Percentiles rank a stretch among this genome's conserved stretches.
phyloP scores from a whole-genome alignment of 1,140 invertebrate species.

The Meloidogyne exigua region DNA sequence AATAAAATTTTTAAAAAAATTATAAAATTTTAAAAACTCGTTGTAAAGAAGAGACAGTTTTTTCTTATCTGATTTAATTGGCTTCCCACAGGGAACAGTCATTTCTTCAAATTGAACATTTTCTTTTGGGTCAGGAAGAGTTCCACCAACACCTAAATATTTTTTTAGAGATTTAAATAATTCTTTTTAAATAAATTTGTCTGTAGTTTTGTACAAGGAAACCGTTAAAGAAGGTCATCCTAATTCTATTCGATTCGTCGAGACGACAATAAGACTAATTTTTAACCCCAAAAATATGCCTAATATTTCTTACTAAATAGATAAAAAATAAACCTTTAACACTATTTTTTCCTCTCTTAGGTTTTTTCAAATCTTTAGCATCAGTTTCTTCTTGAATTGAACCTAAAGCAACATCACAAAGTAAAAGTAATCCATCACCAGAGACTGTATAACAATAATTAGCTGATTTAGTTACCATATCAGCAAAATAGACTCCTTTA shows the following conservation, averaged over 20 bases:
- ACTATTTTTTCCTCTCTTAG: constrained; percentile 41
- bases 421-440: constrained; percentile 74
- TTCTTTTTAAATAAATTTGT: too few relatives aligned
- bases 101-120: constrained; percentile 35
- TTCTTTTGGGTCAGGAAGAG: constrained; percentile 40
- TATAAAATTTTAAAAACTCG: constrained; percentile 32
- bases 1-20: not conserved
- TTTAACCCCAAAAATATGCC: too few relatives aligned
- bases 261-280: too few relatives aligned
- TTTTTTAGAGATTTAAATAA: too few relatives aligned
- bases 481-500: constrained; percentile 84
- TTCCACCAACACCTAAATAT: constrained; percentile 39
- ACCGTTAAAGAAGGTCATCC: too few relatives aligned
- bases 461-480: constrained; percentile 87
- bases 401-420: constrained; percentile 74
- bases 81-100: constrained; percentile 41
- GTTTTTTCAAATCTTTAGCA: constrained; percentile 42
- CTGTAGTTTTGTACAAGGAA: too few relatives aligned
- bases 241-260: too few relatives aligned
- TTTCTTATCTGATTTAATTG: constrained; percentile 22
- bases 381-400: constrained; percentile 41
- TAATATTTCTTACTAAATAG: too few relatives aligned
- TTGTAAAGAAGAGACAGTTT: constrained; percentile 42
- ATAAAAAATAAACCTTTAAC: constrained; percentile 43
- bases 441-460: constrained; percentile 84